Evolutionary conservation across 2,888 invertebrate genomes (phyloP), one percentile per base, ranked within the genome.

Genomic region (Drosophila nigritarsus): DNA sequence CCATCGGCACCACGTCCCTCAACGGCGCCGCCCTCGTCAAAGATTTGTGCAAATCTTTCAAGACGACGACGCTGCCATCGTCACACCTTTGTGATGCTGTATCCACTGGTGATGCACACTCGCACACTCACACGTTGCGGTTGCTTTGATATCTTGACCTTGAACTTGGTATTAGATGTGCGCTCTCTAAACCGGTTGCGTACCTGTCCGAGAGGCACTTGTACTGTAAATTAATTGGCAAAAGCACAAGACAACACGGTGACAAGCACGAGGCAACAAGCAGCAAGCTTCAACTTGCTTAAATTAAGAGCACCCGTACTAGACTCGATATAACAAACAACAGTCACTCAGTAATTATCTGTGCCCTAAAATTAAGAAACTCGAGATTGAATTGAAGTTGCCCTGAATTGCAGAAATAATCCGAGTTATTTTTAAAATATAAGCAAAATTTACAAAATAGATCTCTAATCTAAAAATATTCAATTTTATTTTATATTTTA

Each of bases 91-190:
- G 78, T 65, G 77, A 59, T 73, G 78, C 55, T 69, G 67, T 55
- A 48, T 66, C 51, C 61, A 63, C 62, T 51, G 72, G 27, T 65
- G 61, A 67, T 67, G 68, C 59, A 59, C 58, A 55, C 55, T 38
- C 30, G 29, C 24, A 38, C 38, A 55, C 66, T 49, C 27, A 24
- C 64, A 65, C 54, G 45, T 30, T 64, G 66, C 68, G 68, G 75
- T 73, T 75, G 75, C 75, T 70, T 65, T 66, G 67, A 60, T 66
- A 59, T 66, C 65, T 86, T 80, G 75, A 89, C 89, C 89, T 89
- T 89, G 90, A 89, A 89, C 89, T 89, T 89, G 89, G 90, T 88
- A 88, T 89, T 88, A 89, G 88, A 89, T 87, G 77, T 66, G 81
- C 42, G 87, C 83, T 87, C 76, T 59, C 61, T 56, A 75, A 89